Evolutionary conservation across 2,797 vertebrate genomes (phyloP), one percentile per base, ranked within the genome.

Genomic region (Myioborus miniatus): DNA sequence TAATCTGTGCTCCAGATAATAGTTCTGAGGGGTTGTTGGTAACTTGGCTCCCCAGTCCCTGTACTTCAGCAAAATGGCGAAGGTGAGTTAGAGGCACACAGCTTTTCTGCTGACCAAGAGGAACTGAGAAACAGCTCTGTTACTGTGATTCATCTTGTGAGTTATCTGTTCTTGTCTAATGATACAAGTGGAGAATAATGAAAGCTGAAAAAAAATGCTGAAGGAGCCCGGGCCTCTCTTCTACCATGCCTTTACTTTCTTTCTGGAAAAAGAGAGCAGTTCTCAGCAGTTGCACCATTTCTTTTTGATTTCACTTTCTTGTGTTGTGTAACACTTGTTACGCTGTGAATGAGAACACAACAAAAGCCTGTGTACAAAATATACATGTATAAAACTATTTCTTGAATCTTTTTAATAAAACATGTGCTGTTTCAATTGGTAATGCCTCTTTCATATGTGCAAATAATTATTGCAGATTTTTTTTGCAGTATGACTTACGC

Each of bases 391-490:
- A 58, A 75, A 87, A 39, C 52, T 46, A 47, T 74, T 70, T 77
- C 2, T 44, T 74, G 21, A 70, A 50, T 83, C 2, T 37, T 84
- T 83, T 79, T 9, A 60, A 60, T 19, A 37, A 56, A 87, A 22
- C 4, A 7, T 47, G 13, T 59, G 7, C 15, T 56, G 8, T 79
- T 70, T 74, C 63, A 87, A 4, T 74, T 68, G 27, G 13, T 69
- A 83, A 15, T 0, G 3, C 59, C 32, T 82, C 43, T 91, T 59
- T 52, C 32, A 11, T 74, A 58, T 23, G 29, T 2, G 4, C 13
- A 43, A 47, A 27, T 90, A 90, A 70, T 74, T 75, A 47, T 62
- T 87, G 65, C 58, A 79, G 89, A 75, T 78, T 24, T 80, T 94
- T 94, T 91, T 89, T 88, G 17, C 9, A 3, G 22, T 83, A 50